Conservation (phyloP, 2,113 vertebrate genomes). For the Epinephelus lanceolatus region DNA sequence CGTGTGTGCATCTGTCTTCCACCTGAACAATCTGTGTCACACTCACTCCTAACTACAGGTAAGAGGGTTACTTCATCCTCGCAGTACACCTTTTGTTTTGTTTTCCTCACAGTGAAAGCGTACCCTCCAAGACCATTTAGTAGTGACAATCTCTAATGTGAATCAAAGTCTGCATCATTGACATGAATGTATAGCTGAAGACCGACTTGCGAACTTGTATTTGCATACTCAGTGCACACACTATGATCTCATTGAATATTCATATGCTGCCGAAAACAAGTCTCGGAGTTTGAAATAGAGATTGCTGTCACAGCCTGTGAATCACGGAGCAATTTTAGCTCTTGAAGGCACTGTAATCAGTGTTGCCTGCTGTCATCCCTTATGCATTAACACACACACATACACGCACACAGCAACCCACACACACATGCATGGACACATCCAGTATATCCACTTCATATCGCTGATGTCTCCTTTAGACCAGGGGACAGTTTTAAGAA, state of each 20-base stretch:
- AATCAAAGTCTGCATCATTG: conserved; percentile 51
- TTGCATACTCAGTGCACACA: conserved; percentile 53
- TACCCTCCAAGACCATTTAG: conserved; percentile 18
- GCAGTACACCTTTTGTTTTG: neutral
- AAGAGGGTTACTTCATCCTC: conserved; percentile 23
- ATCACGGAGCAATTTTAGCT: conserved; percentile 61
- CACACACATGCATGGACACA: neutral
- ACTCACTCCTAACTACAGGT: conserved; percentile 47
- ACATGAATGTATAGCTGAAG: conserved; percentile 28
- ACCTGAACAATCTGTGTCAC: conserved; percentile 6
- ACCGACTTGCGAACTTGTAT: conserved; percentile 25
- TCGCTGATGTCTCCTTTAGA: conserved; percentile 45
- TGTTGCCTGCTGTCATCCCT: conserved; percentile 57
- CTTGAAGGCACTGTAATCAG: conserved; percentile 65
- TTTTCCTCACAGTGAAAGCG: neutral
- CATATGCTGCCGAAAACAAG: conserved; percentile 65
- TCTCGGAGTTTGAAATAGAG: conserved; percentile 63
- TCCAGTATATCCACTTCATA: conserved; percentile 39
- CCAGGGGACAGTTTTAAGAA: conserved; percentile 46
- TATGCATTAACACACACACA: conserved; percentile 10
- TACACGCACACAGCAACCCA: neutral
- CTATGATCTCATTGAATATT: conserved; percentile 64
- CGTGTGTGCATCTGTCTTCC: neutral
- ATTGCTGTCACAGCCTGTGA: conserved; percentile 65
- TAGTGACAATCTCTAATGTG: conserved; percentile 4